Base-by-base conservation (phyloP, 2,113 vertebrate species). In the Ptychochromis oligacanthus region DNA sequence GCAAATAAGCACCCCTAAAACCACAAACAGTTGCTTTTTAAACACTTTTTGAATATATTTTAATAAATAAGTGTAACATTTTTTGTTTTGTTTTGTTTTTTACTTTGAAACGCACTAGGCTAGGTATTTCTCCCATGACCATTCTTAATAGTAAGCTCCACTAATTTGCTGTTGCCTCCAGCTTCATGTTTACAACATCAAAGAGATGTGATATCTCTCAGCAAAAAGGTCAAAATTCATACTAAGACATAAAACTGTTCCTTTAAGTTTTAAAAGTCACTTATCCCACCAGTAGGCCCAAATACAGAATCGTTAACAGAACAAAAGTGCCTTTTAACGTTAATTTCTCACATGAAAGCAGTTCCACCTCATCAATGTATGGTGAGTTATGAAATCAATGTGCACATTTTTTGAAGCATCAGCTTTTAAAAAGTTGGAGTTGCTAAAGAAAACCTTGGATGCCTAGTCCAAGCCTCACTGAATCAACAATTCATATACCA, bases 211-310 rank as follows among this genome's bases (percentile, higher is more conserved):
- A 52, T 13, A 24, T 52, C 3, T 31, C 10, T 31, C 65, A 70
- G 24, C 22, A 38, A 28, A 64, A 40, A 4, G 0, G 20, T 40
- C n/a, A 2, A 31, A 52, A 52, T 1, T 20, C 43, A 52, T 1
- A 20, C 24, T 20, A 13, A 24, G 24, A 15, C 43, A 28, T 20
- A 20, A 28, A 49, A 70, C 43, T 18, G 7, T 0, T 46, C 0
- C 65, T 20, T 52, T 70, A 31, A 52, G 65, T 43, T 52, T 52
- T 11, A 26, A 3, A 70, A 49, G 43, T 20, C 28, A 70, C 18
- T 52, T 31, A 31, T 20, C 17, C 1, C 15, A 52, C 18, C 46
- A 6, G 7, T 7, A 7, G 7, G 17, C 17, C 24, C 9, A 28
- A 52, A 24, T 52, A 31, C 4, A 31, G 43, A 72, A 31, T 31